Evolutionary conservation across 2,888 invertebrate species (phyloP), one percentile per base, ranked within the genome.

Genomic region (Mythimna ferrago): DNA sequence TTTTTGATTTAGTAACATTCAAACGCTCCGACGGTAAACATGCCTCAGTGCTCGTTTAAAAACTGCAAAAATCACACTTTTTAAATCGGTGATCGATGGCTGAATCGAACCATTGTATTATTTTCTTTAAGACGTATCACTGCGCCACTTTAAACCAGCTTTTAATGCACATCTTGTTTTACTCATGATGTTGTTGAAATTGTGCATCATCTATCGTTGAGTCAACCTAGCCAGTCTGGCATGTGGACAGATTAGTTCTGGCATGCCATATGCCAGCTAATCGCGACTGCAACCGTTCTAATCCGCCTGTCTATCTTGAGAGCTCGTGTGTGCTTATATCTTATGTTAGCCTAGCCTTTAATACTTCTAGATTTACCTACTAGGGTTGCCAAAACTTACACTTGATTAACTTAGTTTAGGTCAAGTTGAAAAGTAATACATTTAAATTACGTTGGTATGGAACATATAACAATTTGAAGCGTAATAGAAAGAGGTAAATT

Each of bases 241-340:
- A 51, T 73, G 63, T 41, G 10, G 1, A 51, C 38, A 57, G 62
- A 57, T 68, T 63, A 76, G 32, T 71, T 10, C 21, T 19, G 9
- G 44, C 19, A 41, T 44, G 26, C 14, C 26, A 21, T 16, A 32
- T 38, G 14, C 62, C 35, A 64, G 54, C 32, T 73, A 19, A 78
- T 66, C 64, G 19, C 58, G 16, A 14, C 38, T 81, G 66, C 53
- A 73, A 69, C 71, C 61, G 53, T 60, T 44, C 10, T 75, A 67
- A 83, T 83, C 73, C 60, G 67, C 53, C 65, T 71, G 61, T 9
- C 69, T 53, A 48, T 51, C 66, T 53, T 26, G 7, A 65, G 60
- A 71, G 73, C 65, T 69, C 63, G 48, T 61, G 68, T 76, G 62
- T 73, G 77, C 68, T 73, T 71, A 76, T 51, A 73, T 78, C 79